Percentiles rank a stretch among this genome's conserved stretches.
Evolutionary conservation across 1,140 invertebrate genomes (phyloP).

Genomic region (Anoplophora glabripennis): DNA sequence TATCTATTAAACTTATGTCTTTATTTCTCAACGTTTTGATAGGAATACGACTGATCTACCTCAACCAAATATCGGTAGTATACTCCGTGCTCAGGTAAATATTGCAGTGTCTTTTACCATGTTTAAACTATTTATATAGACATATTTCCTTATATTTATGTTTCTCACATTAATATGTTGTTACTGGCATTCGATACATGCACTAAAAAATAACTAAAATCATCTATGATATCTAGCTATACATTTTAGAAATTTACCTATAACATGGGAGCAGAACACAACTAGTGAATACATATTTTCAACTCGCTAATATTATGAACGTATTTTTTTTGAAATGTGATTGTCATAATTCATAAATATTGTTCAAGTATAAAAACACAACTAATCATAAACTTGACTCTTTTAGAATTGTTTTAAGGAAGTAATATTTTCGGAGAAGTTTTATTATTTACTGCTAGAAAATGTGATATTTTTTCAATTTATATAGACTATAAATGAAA

Average conservation of each 20-base stretch:
- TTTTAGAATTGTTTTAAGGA: no score
- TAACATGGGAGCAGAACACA: no score
- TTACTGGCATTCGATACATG: not conserved
- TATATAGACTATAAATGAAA: no score
- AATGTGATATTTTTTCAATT: no score
- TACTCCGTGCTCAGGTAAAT: conserved; percentile 31
- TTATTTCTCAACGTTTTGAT: conserved; percentile 5
- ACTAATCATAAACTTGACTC: no score
- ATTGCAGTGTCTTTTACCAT: not conserved
- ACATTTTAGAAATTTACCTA: not conserved
- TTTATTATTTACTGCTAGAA: no score
- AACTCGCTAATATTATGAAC: no score
- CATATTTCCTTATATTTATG: not conserved
- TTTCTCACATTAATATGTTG: not conserved
- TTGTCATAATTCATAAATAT: no score
- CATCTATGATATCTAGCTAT: not conserved
- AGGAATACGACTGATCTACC: conserved; percentile 10
- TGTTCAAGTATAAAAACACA: no score
- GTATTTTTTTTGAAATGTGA: no score
- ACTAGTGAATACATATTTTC: no score
- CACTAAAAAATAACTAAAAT: not conserved
- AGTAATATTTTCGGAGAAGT: no score
- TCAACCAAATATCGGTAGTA: conserved; percentile 3
- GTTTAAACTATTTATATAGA: not conserved
- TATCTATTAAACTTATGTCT: conserved; percentile 5